Evolutionary conservation across 2,113 vertebrate genomes (phyloP).

Genomic region (Tetrax tetrax): DNA sequence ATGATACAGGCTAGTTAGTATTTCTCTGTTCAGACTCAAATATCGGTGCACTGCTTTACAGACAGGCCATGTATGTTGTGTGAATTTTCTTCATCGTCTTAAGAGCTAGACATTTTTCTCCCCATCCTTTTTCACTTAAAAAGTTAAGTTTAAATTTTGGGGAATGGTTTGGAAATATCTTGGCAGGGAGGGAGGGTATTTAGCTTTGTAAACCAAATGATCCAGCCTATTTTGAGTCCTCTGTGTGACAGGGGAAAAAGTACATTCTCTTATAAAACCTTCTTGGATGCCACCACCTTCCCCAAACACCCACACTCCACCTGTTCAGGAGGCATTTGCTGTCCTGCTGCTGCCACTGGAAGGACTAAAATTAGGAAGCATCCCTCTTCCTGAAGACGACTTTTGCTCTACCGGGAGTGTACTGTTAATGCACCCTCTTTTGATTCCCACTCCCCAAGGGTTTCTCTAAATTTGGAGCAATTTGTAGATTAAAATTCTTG

Average conservation of each 20-base stretch:
- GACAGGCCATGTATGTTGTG: background rate
- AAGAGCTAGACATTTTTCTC: background rate
- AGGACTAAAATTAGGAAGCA: constrained; percentile 37
- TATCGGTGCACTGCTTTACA: background rate
- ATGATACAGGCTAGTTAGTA: background rate
- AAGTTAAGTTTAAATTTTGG: background rate
- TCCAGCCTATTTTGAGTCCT: constrained; percentile 35
- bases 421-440: background rate
- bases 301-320: constrained; percentile 47
- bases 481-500: background rate
- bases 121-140: background rate
- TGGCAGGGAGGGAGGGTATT: background rate
- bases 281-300: background rate
- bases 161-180: background rate
- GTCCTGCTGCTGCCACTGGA: constrained; percentile 12
- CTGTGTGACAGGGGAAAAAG: background rate
- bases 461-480: background rate
- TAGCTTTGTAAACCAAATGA: constrained; percentile 8
- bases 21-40: background rate
- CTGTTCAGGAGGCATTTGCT: background rate
- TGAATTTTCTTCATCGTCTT: background rate
- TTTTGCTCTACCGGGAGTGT: background rate
- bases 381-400: background rate
- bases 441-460: background rate
- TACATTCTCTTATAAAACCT: background rate